A percentile compares a stretch with the other conserved stretches of the same genome.
phyloP scores from a whole-genome alignment of 1,140 invertebrate species.

The Antheraea mylitta region DNA sequence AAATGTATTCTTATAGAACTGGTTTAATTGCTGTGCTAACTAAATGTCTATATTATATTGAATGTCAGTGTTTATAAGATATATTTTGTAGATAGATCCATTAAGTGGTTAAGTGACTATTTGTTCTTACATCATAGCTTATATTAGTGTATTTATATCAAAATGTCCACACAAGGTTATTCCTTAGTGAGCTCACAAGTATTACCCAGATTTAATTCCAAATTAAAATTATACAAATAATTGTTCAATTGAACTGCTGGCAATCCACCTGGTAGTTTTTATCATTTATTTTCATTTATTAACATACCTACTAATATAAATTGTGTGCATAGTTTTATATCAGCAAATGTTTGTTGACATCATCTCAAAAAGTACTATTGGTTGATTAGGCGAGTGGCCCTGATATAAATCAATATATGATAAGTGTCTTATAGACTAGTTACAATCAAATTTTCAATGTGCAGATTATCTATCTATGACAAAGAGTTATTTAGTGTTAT shows the following conservation, averaged over 20 bases:
- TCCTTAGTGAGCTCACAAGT: background rate
- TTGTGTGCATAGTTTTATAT: too few species aligned
- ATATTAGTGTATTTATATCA: background rate
- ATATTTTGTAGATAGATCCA: background rate
- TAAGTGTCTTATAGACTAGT: too few species aligned
- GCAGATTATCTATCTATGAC: too few species aligned
- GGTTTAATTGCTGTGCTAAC: conserved; percentile 16
- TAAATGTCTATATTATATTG: background rate
- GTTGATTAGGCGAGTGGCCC: too few species aligned
- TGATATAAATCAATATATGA: too few species aligned
- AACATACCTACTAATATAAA: too few species aligned
- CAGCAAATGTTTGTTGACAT: too few species aligned
- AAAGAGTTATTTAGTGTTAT: too few species aligned
- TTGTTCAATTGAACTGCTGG: background rate
- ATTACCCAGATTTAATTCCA: background rate
- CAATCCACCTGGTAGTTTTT: too few species aligned
- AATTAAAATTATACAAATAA: background rate
- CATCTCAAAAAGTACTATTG: too few species aligned
- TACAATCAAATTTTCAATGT: too few species aligned
- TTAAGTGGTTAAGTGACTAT: background rate
- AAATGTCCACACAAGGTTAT: background rate
- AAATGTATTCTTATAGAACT: conserved; percentile 33
- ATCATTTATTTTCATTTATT: too few species aligned
- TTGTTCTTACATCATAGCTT: background rate
- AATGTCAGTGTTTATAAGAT: background rate